phyloP scores from a whole-genome alignment of 2,797 vertebrate genomes.

The Pangasius macronema region DNA sequence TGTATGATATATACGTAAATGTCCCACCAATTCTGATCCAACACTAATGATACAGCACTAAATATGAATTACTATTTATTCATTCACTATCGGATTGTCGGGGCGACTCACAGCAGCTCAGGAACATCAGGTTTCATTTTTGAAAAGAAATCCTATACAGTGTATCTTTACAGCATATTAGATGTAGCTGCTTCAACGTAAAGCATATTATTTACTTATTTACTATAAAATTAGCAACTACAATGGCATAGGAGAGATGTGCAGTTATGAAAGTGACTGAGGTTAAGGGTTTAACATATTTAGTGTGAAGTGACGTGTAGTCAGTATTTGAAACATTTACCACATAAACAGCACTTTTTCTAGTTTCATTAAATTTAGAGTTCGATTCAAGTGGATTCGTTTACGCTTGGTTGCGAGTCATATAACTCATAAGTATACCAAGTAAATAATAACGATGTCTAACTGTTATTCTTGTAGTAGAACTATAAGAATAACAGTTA shows the following conservation, averaged over 20 bases:
- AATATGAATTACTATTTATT: not conserved
- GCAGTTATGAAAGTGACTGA: not conserved
- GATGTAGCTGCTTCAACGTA: no score
- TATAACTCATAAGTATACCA: not conserved
- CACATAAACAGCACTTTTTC: not conserved
- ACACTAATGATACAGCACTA: not conserved
- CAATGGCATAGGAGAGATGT: not conserved
- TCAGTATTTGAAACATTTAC: not conserved
- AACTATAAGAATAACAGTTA: not conserved
- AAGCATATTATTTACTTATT: not conserved
- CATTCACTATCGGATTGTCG: not conserved
- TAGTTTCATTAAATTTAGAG: not conserved
- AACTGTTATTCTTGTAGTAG: not conserved
- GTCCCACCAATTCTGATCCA: not conserved
- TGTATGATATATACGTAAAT: not conserved
- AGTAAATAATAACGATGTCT: not conserved
- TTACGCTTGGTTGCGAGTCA: not conserved
- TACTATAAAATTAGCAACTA: not conserved
- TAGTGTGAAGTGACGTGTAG: no score
- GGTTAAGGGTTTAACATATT: not conserved
- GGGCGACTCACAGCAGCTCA: not conserved
- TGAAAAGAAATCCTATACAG: not conserved
- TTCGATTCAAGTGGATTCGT: not conserved
- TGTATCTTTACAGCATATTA: not conserved
- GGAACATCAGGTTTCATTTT: not conserved